Base-by-base conservation (phyloP, 2,797 vertebrate species). In the Valencia hispanica region DNA sequence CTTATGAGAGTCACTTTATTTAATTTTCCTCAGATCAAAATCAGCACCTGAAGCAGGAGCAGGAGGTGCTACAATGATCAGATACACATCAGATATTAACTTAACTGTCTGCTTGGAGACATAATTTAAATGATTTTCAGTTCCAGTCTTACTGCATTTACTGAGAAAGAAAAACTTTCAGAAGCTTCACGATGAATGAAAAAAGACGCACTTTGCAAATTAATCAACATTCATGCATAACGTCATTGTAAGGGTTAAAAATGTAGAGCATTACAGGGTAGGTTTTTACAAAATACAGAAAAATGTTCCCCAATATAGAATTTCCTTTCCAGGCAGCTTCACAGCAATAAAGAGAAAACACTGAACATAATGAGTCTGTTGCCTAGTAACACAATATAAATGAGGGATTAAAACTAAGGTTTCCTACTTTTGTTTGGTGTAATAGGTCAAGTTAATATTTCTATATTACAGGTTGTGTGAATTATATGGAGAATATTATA, bases 361-460 rank as follows among this genome's bases (percentile, higher is more conserved):
- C 43, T 50, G 48, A 70, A 70, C 41, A 74, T 71, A 73, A 43
- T 65, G 3, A 14, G 1, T 63, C n/a, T 75, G 27, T 75, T 79
- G 30, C 74, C 39, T 43, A 57, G 48, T 59, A 72, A 75, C 66
- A 45, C 14, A n/a, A 43, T 68, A 6, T n/a, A 66, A 66, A 14
- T 72, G 51, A 73, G 14, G 75, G 17, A 68, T 77, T 78, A 27
- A 78, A 80, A 65, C n/a, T 70, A 63, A 61, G 30, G 6, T 48
- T 27, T 14, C 12, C 27, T 53, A 47, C 45, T 43, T 61, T 50
- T 75, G 2, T 55, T 32, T 22, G 72, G 22, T 39, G 18, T 39
- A 3, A 32, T 61, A 36, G 22, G 9, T 78, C 34, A 77, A n/a
- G 34, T 74, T 73, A 32, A 69, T 53, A 25, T 78, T 36, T 32